A percentile compares a stretch with the other conserved stretches of the same genome.
Conservation (phyloP, 2,797 vertebrate species). For the Ceyx erithaca region DNA sequence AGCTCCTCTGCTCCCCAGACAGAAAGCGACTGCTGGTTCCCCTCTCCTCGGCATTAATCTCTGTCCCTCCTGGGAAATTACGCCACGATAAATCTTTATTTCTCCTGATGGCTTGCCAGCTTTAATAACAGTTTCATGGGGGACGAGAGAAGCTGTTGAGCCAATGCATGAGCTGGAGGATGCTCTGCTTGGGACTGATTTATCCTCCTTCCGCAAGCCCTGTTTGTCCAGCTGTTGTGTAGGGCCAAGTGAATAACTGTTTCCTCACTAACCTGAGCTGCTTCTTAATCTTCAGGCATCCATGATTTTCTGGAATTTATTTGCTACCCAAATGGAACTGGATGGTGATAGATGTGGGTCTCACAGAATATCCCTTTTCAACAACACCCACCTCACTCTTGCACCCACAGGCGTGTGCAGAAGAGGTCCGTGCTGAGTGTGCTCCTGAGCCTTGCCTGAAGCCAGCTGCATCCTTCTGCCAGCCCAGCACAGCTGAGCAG, state of each 20-base stretch:
- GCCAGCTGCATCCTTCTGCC: no score
- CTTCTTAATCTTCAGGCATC: neutral
- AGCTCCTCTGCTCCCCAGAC: neutral
- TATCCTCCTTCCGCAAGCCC: neutral
- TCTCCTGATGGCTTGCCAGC: conserved; percentile 55
- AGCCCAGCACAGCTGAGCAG: neutral
- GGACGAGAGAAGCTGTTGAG: neutral
- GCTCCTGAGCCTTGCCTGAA: neutral
- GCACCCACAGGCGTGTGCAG: rapidly evolving
- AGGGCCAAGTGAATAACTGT: neutral
- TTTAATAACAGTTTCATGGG: conserved; percentile 1
- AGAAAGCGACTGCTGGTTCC: conserved; percentile 22
- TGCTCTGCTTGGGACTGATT: neutral
- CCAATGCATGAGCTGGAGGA: neutral
- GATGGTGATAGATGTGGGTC: rapidly evolving
- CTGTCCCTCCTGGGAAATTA: conserved; percentile 56
- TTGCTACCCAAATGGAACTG: neutral
- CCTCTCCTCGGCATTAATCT: conserved; percentile 38
- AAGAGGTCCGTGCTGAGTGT: rapidly evolving
- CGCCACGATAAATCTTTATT: conserved; percentile 57
- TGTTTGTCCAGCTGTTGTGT: neutral
- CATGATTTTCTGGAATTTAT: neutral
- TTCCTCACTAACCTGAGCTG: neutral
- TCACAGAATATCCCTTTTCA: neutral
- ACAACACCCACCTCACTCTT: neutral